phyloP scores from a whole-genome alignment of 2,113 vertebrate species.

The Propithecus coquereli region DNA sequence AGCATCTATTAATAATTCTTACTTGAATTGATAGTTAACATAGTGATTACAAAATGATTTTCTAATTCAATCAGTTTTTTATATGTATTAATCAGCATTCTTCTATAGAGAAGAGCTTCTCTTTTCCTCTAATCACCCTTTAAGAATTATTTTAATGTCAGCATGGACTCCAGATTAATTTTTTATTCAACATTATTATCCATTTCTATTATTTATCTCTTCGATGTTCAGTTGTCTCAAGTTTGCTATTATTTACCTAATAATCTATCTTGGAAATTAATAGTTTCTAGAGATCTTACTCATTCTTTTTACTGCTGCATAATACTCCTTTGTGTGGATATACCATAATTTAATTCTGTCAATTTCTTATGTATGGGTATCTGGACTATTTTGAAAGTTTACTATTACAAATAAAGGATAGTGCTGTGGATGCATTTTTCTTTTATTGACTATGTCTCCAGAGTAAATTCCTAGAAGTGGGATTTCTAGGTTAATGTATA shows the following conservation, averaged over 20 bases:
- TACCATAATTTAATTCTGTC: not conserved
- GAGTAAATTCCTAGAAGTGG: not conserved
- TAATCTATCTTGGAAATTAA: not conserved
- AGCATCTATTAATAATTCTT: not conserved
- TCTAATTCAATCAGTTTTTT: not conserved
- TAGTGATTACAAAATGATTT: not conserved
- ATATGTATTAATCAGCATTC: not conserved
- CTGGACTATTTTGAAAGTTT: not conserved
- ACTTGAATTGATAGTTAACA: not conserved
- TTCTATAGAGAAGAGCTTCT: not conserved
- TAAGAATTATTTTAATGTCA: not conserved
- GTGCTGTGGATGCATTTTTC: not conserved
- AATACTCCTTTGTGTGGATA: not conserved
- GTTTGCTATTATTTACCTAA: not conserved
- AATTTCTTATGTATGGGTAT: not conserved
- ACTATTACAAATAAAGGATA: not conserved
- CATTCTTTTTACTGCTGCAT: not conserved
- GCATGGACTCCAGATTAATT: not conserved
- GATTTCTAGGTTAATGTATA: not conserved
- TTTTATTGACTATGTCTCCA: not conserved
- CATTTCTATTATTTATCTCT: not conserved
- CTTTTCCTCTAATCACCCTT: not conserved
- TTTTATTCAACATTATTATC: not conserved
- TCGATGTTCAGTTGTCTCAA: not conserved
- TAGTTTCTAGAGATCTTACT: not conserved